Conservation (phyloP, 2,888 invertebrate species). For the Chrysolina americana region DNA sequence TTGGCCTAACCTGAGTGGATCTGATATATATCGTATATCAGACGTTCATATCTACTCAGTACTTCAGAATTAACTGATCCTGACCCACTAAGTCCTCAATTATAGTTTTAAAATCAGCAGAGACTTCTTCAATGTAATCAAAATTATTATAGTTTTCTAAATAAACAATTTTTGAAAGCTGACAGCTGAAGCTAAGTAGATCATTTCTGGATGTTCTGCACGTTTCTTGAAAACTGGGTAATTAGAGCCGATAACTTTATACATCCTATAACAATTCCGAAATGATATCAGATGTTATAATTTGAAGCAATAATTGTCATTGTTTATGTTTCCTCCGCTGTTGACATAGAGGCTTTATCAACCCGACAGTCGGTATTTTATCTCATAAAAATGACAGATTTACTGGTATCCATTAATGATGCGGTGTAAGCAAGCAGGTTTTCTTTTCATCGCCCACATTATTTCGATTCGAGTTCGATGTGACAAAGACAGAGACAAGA, state of each 20-base stretch:
- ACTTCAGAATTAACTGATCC: no score
- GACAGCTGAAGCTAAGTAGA: no score
- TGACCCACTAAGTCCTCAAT: no score
- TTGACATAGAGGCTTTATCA: slow-evolving; percentile 50
- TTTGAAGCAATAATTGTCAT: slow-evolving; percentile 29
- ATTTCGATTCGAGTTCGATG: slow-evolving; percentile 15
- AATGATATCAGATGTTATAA: background rate
- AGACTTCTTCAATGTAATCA: no score
- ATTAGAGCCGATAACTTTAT: no score
- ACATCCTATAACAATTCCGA: background rate
- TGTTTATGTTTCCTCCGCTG: slow-evolving; percentile 42
- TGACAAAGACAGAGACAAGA: background rate
- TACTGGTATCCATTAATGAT: slow-evolving; percentile 63
- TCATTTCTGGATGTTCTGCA: background rate
- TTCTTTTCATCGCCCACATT: slow-evolving; percentile 59
- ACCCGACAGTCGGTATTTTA: slow-evolving; percentile 58
- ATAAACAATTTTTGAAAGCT: no score
- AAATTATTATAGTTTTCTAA: no score
- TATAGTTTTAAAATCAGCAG: no score
- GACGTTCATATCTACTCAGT: no score
- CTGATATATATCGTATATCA: no score
- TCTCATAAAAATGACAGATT: slow-evolving; percentile 65
- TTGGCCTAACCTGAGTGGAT: no score
- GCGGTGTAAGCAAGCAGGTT: slow-evolving; percentile 60
- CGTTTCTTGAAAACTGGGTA: no score